phyloP scores from a whole-genome alignment of 2,113 vertebrate species.

The Vombatus ursinus region DNA sequence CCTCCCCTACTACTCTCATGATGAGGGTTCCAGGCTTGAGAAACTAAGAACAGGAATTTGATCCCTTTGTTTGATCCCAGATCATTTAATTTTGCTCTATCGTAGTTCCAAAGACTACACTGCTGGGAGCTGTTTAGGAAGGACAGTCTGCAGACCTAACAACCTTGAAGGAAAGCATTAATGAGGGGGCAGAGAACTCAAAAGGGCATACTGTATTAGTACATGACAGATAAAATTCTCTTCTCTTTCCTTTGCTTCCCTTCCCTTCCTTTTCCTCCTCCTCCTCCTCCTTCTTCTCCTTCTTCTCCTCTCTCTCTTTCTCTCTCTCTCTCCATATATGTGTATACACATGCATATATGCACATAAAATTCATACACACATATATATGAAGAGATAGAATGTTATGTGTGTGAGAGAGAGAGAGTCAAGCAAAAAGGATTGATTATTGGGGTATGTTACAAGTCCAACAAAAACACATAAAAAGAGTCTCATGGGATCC shows the following conservation, averaged over 20 bases:
- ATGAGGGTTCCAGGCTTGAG: constrained; percentile 68
- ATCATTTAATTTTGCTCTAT: constrained; percentile 48
- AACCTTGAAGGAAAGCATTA: background rate
- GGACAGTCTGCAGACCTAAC: background rate
- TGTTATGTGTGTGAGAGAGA: background rate
- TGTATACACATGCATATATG: background rate
- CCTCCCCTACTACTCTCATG: constrained; percentile 57
- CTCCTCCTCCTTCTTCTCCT: fast-evolving
- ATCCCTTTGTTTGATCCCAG: constrained; percentile 9
- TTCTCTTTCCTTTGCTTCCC: no score
- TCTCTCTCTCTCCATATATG: background rate
- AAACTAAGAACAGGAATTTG: constrained; percentile 37
- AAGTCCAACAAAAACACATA: background rate
- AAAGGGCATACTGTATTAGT: background rate
- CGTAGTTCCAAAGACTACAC: background rate
- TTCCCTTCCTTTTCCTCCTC: no score
- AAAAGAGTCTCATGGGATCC: background rate
- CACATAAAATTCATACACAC: background rate
- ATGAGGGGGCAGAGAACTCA: background rate
- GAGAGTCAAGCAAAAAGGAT: background rate
- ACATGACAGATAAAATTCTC: background rate
- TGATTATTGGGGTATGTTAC: background rate
- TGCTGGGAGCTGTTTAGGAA: background rate
- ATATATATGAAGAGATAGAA: background rate
- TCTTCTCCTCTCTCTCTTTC: fast-evolving